Evolutionary conservation across 2,113 vertebrate genomes (phyloP).

Genomic region (Uria aalge): DNA sequence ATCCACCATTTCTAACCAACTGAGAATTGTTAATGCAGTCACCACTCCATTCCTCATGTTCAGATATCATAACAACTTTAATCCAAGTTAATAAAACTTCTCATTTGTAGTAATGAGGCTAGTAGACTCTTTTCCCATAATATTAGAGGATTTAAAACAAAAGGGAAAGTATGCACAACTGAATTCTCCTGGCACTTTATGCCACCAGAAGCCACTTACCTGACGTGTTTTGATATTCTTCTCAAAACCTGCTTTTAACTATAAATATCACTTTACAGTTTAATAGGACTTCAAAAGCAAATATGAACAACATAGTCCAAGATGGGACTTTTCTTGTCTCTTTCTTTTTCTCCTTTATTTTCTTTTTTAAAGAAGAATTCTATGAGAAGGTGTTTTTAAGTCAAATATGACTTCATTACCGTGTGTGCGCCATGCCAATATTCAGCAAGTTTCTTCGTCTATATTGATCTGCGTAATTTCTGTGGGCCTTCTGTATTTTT

Average conservation of each 20-base stretch:
- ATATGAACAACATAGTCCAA: background rate
- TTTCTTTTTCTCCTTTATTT: background rate
- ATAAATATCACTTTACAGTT: background rate
- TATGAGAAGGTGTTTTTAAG: background rate
- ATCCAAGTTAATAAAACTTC: slow-evolving; percentile 33
- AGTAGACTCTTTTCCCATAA: background rate
- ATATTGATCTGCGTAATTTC: background rate
- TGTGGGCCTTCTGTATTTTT: background rate
- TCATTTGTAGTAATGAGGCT: background rate
- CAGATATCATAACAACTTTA: slow-evolving; percentile 13
- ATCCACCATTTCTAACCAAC: background rate
- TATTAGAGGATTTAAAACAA: background rate
- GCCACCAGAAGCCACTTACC: background rate
- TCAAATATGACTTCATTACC: background rate
- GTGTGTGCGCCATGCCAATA: background rate
- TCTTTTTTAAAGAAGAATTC: background rate
- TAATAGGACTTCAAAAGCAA: background rate
- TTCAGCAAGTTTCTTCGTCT: background rate
- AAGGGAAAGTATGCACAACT: background rate
- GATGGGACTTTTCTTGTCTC: background rate
- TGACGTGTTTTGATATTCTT: background rate
- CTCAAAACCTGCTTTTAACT: background rate
- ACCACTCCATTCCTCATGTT: background rate
- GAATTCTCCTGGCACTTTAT: background rate
- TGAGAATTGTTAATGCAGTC: slow-evolving; percentile 18